Evolutionary conservation across 2,888 invertebrate genomes (phyloP).

Genomic region (Kryphioiulus occultus): DNA sequence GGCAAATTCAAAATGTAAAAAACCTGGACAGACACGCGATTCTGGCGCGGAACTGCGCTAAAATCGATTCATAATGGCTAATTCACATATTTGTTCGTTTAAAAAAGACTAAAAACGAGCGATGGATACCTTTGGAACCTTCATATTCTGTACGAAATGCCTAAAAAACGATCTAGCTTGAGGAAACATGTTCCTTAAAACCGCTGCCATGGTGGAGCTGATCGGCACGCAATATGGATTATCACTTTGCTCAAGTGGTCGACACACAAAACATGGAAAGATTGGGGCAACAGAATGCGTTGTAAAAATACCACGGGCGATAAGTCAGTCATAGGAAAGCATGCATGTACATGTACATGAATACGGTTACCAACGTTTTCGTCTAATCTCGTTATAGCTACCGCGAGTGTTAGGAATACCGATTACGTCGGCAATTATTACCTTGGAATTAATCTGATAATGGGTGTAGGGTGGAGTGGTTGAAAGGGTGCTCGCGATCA

Average conservation of each 20-base stretch:
- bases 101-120: too few species aligned
- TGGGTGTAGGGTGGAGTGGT: neutral
- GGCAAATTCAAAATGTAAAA: too few species aligned
- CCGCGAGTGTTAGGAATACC: neutral
- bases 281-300: neutral
- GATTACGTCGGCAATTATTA: constrained; percentile 2
- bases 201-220: too few species aligned
- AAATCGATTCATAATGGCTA: too few species aligned
- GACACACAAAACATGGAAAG: neutral
- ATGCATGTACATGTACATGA: neutral
- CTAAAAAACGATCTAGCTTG: too few species aligned
- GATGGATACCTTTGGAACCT: too few species aligned
- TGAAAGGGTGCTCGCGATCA: neutral
- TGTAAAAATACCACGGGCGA: neutral
- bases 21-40: too few species aligned
- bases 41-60: too few species aligned
- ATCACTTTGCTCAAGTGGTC: neutral
- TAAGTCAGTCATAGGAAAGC: neutral
- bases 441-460: constrained; percentile 7
- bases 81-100: too few species aligned
- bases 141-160: too few species aligned
- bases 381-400: neutral
- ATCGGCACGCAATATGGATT: too few species aligned
- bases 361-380: neutral
- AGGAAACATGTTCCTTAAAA: too few species aligned